Evolutionary conservation across 2,888 invertebrate species (phyloP).

Genomic region (Leucophenga montana): DNA sequence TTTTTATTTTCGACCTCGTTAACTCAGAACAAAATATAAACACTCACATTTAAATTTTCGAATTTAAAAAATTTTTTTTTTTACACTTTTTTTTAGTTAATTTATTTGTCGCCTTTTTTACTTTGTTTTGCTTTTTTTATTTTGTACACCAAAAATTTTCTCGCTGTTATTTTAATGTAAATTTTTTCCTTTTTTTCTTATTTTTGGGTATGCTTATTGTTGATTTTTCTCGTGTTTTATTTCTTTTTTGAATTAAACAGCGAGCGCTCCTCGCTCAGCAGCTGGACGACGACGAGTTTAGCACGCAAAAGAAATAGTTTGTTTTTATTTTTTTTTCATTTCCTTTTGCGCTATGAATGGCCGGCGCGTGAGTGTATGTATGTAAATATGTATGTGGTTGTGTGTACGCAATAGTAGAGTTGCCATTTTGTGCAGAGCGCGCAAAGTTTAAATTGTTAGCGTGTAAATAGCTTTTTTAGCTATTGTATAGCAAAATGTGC

Average conservation of each 20-base stretch:
- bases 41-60: conserved; percentile 9
- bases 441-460: no score
- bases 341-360: background rate
- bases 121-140: background rate
- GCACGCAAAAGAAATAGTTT: conserved; percentile 25
- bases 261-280: conserved; percentile 3
- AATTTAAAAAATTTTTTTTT: background rate
- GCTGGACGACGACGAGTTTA: conserved; percentile 8
- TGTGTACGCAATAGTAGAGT: no score
- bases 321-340: conserved; percentile 15
- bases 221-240: background rate
- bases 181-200: background rate
- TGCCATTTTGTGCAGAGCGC: no score
- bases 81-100: background rate
- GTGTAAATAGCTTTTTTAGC: no score
- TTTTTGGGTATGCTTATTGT: background rate
- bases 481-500: no score
- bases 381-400: no score
- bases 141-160: conserved; percentile 3
- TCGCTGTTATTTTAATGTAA: background rate
- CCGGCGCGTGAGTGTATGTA: no score
- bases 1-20: conserved; percentile 18
- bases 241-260: background rate
- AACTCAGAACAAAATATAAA: conserved; percentile 15
- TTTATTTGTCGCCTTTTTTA: background rate